phyloP scores from a whole-genome alignment of 2,113 vertebrate genomes.

The Varanus salvator region DNA sequence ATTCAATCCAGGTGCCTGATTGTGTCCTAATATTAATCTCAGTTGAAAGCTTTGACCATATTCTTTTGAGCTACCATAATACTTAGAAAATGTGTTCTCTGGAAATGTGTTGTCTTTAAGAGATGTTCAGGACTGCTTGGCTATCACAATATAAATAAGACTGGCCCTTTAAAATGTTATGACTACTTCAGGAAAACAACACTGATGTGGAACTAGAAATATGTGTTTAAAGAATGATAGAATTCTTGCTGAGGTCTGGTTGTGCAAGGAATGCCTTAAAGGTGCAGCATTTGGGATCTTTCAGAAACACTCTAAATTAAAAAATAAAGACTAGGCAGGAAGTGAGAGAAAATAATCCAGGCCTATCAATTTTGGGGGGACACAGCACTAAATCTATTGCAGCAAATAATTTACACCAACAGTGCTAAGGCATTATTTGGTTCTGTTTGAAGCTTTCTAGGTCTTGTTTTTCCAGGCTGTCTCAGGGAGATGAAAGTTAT shows the following conservation, averaged over 20 bases:
- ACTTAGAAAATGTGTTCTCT: not conserved
- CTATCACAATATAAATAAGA: not conserved
- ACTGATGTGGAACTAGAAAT: fast-evolving
- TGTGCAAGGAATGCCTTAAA: not conserved
- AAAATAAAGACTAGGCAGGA: slow-evolving; percentile 34
- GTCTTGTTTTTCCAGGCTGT: slow-evolving; percentile 34
- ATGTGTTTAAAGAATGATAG: not conserved
- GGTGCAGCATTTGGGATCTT: not conserved
- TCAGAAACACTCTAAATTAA: not conserved
- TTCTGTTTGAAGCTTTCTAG: slow-evolving; percentile 59
- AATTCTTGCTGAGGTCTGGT: not conserved
- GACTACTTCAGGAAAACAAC: not conserved
- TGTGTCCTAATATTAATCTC: not conserved
- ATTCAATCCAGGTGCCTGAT: no score
- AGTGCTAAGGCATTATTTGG: slow-evolving; percentile 57
- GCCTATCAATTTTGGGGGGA: slow-evolving; percentile 49
- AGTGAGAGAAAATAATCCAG: slow-evolving; percentile 43
- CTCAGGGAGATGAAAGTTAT: slow-evolving; percentile 55
- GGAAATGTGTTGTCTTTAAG: not conserved
- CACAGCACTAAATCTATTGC: slow-evolving; percentile 66
- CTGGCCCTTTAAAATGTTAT: not conserved
- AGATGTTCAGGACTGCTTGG: fast-evolving
- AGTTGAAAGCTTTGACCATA: not conserved
- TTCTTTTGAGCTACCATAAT: not conserved
- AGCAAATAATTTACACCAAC: slow-evolving; percentile 53